Conservation (phyloP, 2,113 vertebrate species). For the Empidonax traillii region DNA sequence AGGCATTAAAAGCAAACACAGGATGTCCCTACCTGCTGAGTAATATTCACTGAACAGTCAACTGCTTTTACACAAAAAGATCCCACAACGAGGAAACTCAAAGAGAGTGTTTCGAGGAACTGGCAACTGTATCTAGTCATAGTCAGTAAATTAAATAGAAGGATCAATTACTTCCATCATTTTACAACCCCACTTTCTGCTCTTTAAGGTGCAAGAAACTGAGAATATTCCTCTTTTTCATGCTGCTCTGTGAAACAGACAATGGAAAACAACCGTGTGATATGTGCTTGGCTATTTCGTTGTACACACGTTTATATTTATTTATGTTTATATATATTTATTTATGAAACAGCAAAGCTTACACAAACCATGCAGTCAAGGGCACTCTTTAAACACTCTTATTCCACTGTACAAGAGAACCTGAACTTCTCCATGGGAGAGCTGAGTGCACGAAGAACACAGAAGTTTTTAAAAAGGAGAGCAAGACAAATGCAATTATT, state of each 20-base stretch:
- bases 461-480: not conserved
- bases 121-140: not conserved
- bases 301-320: not conserved
- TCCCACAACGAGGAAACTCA: not conserved
- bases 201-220: not conserved
- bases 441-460: not conserved
- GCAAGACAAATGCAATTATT: not conserved
- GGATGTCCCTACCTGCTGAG: not conserved
- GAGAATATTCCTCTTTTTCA: not conserved
- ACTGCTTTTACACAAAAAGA: not conserved
- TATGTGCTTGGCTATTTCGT: not conserved
- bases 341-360: not conserved
- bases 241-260: not conserved
- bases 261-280: not conserved
- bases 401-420: not conserved
- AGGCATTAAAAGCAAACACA: no score
- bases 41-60: not conserved
- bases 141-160: not conserved
- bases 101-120: not conserved
- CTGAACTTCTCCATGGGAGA: not conserved
- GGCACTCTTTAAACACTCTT: conserved; percentile 21
- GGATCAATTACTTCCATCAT: not conserved
- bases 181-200: not conserved
- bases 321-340: not conserved
- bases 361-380: not conserved